Base-by-base conservation (phyloP, 2,888 invertebrate genomes). In the Harpalus rufipes region DNA sequence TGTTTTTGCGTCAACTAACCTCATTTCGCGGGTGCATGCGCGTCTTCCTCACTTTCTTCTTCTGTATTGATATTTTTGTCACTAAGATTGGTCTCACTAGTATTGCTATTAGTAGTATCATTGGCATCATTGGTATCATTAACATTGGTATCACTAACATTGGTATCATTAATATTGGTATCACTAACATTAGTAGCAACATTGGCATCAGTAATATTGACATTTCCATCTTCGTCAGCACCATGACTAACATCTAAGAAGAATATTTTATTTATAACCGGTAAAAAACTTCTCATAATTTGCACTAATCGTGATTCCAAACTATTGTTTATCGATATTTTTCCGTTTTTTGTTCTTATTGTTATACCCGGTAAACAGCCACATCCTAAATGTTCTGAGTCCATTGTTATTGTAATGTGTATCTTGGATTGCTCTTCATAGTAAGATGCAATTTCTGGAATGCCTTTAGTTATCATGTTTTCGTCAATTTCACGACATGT, bases 251-350 rank as follows among this genome's bases (percentile, higher is more conserved):
- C 2, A 51, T 4, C 6, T 4, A 12, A 41, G 51, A 61, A 84
- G 6, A 79, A 84, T 25, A 79, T 16, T 63, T 51, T 44, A 68
- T 41, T 51, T 16, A 84, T 56, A 18, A 68, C 79, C 5, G 84
- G 84, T 32, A 68, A 61, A 78, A 79, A 32, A 8, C 32, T 56
- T n/a, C 16, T 44, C 18, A 84, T 84, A 39, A 79, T 79, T 79
- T 84, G 78, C 0, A 58, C 39, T 12, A 84, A 8, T 10, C 84
- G 63, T 7, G 21, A 21, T n/a, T 84, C 79, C 25, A 84, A 59
- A 32, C 65, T 84, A 18, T 84, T 84, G 6, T 14, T 18, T 39
- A 84, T 51, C 3, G 32, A 44, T n/a, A 84, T 84, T 78, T n/a
- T 65, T 18, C 32, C 39, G 7, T 79, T 68, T 32, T 14, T 25